Conservation (phyloP, 1,140 invertebrate genomes). For the Saccostrea glomerata region DNA sequence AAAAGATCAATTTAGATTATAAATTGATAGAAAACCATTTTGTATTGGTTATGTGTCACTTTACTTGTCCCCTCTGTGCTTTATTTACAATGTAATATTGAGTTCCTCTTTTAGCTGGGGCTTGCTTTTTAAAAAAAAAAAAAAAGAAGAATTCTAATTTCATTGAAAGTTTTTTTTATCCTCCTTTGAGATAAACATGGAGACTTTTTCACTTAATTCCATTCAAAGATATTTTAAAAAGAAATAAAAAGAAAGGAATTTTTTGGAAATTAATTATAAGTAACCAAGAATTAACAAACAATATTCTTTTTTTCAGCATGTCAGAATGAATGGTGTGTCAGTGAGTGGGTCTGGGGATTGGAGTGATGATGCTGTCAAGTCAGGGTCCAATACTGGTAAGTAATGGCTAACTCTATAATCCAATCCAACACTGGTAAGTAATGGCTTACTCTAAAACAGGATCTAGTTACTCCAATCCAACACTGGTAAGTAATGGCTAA, state of each 20-base stretch:
- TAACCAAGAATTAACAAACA: not conserved
- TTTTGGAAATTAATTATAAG: no score
- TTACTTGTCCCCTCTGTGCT: not conserved
- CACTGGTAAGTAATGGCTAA: no score
- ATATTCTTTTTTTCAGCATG: constrained; percentile 1
- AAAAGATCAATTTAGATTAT: not conserved
- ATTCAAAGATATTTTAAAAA: no score
- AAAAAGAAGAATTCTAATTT: not conserved
- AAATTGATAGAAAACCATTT: constrained; percentile 14
- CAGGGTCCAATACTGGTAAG: constrained; percentile 52
- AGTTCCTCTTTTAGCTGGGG: not conserved
- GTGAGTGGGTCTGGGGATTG: constrained; percentile 8
- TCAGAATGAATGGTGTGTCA: constrained; percentile 8
- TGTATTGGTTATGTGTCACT: constrained; percentile 11
- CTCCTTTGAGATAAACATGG: no score
- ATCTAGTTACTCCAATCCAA: no score
- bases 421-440: no score
- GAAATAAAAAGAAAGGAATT: no score
- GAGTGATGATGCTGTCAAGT: constrained; percentile 49
- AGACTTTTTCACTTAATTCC: no score
- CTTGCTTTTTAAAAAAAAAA: not conserved
- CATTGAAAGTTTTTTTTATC: not conserved
- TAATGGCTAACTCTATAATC: no score
- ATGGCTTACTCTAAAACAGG: no score
- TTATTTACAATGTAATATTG: constrained; percentile 18